A percentile compares a stretch with the other conserved stretches of the same genome.
Evolutionary conservation across 2,888 invertebrate genomes (phyloP).

Genomic region (Platycheirus rosarum): DNA sequence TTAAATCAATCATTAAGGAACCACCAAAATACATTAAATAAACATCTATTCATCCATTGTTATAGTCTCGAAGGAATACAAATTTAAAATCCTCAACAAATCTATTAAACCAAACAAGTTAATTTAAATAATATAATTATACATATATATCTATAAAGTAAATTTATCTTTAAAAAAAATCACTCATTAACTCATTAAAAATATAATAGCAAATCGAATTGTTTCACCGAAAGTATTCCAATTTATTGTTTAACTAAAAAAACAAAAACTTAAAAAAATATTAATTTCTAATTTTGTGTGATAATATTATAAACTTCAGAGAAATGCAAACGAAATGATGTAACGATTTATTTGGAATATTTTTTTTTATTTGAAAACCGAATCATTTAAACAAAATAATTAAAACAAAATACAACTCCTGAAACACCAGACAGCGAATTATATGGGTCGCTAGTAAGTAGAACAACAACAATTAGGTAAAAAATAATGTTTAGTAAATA

Average conservation of each 20-base stretch:
- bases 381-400: constrained; percentile 19
- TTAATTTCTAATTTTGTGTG: constrained; percentile 66
- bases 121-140: constrained; percentile 22
- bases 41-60: constrained; percentile 52
- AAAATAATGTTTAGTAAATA: constrained; percentile 44
- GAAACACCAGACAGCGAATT: constrained; percentile 58
- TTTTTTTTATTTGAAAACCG: constrained; percentile 39
- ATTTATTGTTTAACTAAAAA: constrained; percentile 53
- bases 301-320: constrained; percentile 60
- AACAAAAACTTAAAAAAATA: constrained; percentile 41
- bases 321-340: constrained; percentile 46
- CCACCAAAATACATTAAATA: constrained; percentile 50
- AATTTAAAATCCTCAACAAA: constrained; percentile 51
- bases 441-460: constrained; percentile 56
- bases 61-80: constrained; percentile 55
- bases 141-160: constrained; percentile 17
- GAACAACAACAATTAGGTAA: constrained; percentile 48
- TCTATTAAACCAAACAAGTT: constrained; percentile 39
- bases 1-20: constrained; percentile 64
- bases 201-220: constrained; percentile 40
- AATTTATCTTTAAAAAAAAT: constrained; percentile 18
- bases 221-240: constrained; percentile 51
- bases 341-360: constrained; percentile 58
- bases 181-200: constrained; percentile 29
- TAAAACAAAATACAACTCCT: constrained; percentile 27